Conservation (phyloP, 1,140 invertebrate genomes). For the Tetraneura akinire region DNA sequence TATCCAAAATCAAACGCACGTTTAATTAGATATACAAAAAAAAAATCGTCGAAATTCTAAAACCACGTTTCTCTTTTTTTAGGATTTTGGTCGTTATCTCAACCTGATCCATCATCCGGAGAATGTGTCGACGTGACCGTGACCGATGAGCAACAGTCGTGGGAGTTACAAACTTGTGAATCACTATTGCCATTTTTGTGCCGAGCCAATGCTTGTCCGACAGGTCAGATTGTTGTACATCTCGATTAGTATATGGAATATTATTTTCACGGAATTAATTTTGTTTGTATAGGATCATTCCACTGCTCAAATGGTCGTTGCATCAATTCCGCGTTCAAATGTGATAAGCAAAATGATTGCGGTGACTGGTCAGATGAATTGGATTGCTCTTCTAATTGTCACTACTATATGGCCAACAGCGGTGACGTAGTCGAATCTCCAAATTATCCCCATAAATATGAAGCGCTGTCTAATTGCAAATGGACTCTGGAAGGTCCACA, state of each 20-base stretch:
- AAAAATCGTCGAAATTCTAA: not conserved
- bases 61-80: constrained; percentile 42
- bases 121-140: constrained; percentile 83
- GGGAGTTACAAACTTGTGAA: constrained; percentile 92
- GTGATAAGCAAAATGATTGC: constrained; percentile 91
- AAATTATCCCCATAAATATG: constrained; percentile 91
- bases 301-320: constrained; percentile 92
- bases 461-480: constrained; percentile 86
- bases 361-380: constrained; percentile 90
- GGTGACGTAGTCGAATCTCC: constrained; percentile 94
- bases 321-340: constrained; percentile 84
- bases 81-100: constrained; percentile 84
- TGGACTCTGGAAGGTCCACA: constrained; percentile 96
- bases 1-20: constrained; percentile 34
- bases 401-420: constrained; percentile 89
- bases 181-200: constrained; percentile 93
- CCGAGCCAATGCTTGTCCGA: constrained; percentile 84
- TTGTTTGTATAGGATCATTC: constrained; percentile 70
- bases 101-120: constrained; percentile 82
- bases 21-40: too few species aligned
- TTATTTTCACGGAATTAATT: constrained; percentile 46
- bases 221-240: constrained; percentile 62
- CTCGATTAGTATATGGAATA: not conserved
- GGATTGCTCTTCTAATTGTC: constrained; percentile 83
- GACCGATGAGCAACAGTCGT: constrained; percentile 78